Evolutionary conservation across 2,113 vertebrate species (phyloP), one percentile per base, ranked within the genome.

Genomic region (Blennius ocellaris): DNA sequence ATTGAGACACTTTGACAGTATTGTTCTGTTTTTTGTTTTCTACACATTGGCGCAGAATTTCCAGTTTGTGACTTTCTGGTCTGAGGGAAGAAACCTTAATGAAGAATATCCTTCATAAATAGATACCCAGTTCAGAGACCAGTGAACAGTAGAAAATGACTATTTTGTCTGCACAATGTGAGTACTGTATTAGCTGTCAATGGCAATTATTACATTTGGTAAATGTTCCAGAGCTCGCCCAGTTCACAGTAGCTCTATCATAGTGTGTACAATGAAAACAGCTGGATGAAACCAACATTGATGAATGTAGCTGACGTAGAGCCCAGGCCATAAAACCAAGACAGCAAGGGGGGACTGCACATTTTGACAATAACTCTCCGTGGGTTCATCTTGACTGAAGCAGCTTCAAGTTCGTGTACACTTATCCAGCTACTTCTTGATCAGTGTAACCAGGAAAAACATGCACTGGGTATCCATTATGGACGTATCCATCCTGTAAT

Each of bases 281-380:
- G 12, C 11, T n/a, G n/a, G 8, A 8, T 39, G 39, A 67, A 43
- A 21, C 37, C 9, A 49, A 55, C 43, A 45, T 5, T 43, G 30
- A 58, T 38, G n/a, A 21, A 14, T 47, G 52, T 7, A 37, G 15
- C 47, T 45, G 17, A 52, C 37, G n/a, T 21, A 37, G 30, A 68
- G n/a, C 56, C 15, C 45, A 69, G 36, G 16, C 15, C 45, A n/a
- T 61, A 14, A 69, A 76, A 56, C 45, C 5, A 78, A 66, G 40
- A 39, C 41, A n/a, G 14, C 11, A n/a, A n/a, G n/a, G n/a, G n/a
- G n/a, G n/a, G n/a, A n/a, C n/a, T n/a, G n/a, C n/a, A 66, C n/a
- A 50, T 56, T 57, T 9, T 64, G n/a, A 36, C 44, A 15, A 78
- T 21, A 0, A 17, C 8, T 51, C 39, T 57, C n/a, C 50, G 38